These are phyloP conservation scores for Limnephilus marmoratus DNA, from an alignment of 2,888 invertebrate species.

Conservation along the genomic window DNA sequence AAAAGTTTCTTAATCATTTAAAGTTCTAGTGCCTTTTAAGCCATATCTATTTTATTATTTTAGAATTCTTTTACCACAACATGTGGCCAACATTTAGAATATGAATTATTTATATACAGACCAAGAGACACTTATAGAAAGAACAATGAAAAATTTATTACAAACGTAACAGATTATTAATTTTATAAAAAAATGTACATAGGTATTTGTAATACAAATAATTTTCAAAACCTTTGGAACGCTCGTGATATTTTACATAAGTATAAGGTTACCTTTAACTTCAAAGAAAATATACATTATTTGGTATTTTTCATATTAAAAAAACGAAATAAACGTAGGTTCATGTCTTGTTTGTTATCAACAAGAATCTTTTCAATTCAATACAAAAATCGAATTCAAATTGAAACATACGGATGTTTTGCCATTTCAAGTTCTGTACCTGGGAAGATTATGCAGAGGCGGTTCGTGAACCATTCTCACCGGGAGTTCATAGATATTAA, in stretches of 20 bases:
- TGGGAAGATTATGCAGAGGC: background rate
- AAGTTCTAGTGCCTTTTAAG: background rate
- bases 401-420: background rate
- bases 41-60: constrained; percentile 6
- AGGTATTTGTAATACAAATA: too few relatives aligned
- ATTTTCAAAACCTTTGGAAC: too few relatives aligned
- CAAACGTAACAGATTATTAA: background rate
- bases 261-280: too few relatives aligned
- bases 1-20: background rate
- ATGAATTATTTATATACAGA: constrained; percentile 24
- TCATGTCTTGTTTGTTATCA: background rate
- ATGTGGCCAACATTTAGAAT: constrained; percentile 28
- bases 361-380: background rate
- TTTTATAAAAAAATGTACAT: background rate
- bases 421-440: background rate
- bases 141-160: background rate
- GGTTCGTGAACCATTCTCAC: too few relatives aligned
- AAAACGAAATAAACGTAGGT: background rate
- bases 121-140: background rate
- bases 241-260: too few relatives aligned
- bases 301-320: background rate
- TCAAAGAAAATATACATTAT: too few relatives aligned
- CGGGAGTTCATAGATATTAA: too few relatives aligned
- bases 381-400: background rate
- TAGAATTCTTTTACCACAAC: constrained; percentile 2